phyloP scores from a whole-genome alignment of 2,113 vertebrate genomes.

The Oryzias curvinotus region DNA sequence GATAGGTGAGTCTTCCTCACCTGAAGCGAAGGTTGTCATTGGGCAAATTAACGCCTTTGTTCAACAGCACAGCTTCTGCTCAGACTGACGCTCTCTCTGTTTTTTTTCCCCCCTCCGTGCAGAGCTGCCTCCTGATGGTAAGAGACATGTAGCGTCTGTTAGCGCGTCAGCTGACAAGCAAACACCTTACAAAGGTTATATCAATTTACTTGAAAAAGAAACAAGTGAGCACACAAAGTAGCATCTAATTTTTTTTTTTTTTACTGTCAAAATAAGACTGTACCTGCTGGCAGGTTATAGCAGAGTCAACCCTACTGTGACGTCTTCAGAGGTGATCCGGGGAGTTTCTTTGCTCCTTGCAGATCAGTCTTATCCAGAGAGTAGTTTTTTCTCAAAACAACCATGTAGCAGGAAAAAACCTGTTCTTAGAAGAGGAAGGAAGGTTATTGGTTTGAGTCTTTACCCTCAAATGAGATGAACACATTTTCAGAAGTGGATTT shows the following conservation, averaged over 20 bases:
- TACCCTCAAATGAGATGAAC: conserved; percentile 2
- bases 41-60: conserved; percentile 51
- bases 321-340: conserved; percentile 50
- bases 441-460: conserved; percentile 18
- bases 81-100: conserved; percentile 50
- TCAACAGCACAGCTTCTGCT: conserved; percentile 33
- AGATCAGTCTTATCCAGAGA: conserved; percentile 18
- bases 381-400: conserved; percentile 9
- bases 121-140: conserved; percentile 76
- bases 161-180: conserved; percentile 56
- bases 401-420: neutral
- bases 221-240: conserved; percentile 36
- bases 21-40: conserved; percentile 36
- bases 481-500: neutral
- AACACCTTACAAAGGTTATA: conserved; percentile 51
- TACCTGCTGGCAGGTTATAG: conserved; percentile 24
- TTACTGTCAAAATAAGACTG: conserved; percentile 29
- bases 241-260: neutral
- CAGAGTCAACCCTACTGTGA: conserved; percentile 28
- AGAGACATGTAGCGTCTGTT: conserved; percentile 57
- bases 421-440: neutral
- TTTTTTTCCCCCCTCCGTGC: conserved; percentile 1
- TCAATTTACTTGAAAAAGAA: conserved; percentile 38
- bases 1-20: conserved; percentile 45
- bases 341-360: conserved; percentile 38